Conservation (phyloP, 2,797 vertebrate genomes). For the Anguilla megastoma region DNA sequence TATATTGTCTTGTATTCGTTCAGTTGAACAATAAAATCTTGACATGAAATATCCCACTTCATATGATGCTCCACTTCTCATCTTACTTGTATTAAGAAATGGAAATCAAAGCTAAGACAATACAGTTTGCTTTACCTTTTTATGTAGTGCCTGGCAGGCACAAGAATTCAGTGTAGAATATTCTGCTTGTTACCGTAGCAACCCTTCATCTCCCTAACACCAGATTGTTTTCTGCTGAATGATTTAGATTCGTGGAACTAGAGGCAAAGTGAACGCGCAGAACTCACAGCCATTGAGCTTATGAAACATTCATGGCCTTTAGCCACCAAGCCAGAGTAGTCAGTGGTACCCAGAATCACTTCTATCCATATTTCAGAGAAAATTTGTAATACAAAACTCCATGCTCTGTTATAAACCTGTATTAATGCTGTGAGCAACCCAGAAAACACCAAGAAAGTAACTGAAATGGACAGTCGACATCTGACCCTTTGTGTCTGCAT, state of each 20-base stretch:
- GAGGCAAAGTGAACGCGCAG: slow-evolving; percentile 30
- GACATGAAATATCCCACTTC: neutral
- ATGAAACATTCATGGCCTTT: slow-evolving; percentile 28
- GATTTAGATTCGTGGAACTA: slow-evolving; percentile 49
- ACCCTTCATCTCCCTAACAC: slow-evolving; percentile 53
- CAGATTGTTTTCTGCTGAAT: slow-evolving; percentile 51
- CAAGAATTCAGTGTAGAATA: slow-evolving; percentile 39
- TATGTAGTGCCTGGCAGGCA: slow-evolving; percentile 37
- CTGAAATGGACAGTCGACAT: neutral
- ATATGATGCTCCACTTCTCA: neutral
- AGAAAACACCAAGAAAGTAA: neutral
- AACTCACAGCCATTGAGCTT: slow-evolving; percentile 18
- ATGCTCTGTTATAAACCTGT: slow-evolving; percentile 16
- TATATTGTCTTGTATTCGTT: neutral
- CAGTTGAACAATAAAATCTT: neutral
- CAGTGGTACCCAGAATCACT: neutral
- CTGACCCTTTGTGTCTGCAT: neutral
- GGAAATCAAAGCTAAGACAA: slow-evolving; percentile 17
- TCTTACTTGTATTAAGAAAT: neutral
- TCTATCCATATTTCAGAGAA: slow-evolving; percentile 7
- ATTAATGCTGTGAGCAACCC: slow-evolving; percentile 14
- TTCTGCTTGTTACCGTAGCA: slow-evolving; percentile 59
- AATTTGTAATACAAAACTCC: slow-evolving; percentile 18
- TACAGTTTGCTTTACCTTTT: neutral
- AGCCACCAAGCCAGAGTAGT: neutral